Percentiles rank a stretch among this genome's conserved stretches.
phyloP scores from a whole-genome alignment of 2,797 vertebrate genomes.

The Eidolon dupreanum region DNA sequence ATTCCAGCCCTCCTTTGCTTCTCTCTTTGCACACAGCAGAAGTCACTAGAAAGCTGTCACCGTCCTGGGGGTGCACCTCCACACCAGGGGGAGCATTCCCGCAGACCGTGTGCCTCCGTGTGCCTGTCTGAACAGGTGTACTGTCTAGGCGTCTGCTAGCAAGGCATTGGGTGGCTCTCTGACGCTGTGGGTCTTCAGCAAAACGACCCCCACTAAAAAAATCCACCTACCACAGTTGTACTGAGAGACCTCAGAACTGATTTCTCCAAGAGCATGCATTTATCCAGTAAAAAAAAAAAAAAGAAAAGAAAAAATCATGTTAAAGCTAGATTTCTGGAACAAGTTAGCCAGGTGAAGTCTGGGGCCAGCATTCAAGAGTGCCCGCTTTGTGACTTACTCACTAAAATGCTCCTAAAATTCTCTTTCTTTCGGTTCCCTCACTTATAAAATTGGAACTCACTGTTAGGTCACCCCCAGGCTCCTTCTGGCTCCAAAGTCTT shows the following conservation, averaged over 20 bases:
- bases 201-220: neutral
- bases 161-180: neutral
- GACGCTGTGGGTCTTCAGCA: neutral
- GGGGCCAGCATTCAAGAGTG: neutral
- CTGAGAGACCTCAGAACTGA: neutral
- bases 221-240: neutral
- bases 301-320: neutral
- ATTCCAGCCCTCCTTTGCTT: neutral
- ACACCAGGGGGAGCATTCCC: neutral
- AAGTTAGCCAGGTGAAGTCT: neutral
- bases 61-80: neutral
- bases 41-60: neutral
- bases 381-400: neutral
- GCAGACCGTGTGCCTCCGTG: neutral
- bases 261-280: neutral
- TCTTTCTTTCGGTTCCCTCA: neutral
- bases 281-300: neutral
- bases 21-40: neutral
- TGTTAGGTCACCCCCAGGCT: neutral
- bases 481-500: slow-evolving; percentile 29
- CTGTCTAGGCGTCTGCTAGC: neutral
- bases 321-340: slow-evolving; percentile 44
- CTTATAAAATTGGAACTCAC: neutral
- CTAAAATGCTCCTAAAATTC: neutral
- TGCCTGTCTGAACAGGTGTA: neutral